Evolutionary conservation across 2,888 invertebrate genomes (phyloP).

Genomic region (Agelastica alni): DNA sequence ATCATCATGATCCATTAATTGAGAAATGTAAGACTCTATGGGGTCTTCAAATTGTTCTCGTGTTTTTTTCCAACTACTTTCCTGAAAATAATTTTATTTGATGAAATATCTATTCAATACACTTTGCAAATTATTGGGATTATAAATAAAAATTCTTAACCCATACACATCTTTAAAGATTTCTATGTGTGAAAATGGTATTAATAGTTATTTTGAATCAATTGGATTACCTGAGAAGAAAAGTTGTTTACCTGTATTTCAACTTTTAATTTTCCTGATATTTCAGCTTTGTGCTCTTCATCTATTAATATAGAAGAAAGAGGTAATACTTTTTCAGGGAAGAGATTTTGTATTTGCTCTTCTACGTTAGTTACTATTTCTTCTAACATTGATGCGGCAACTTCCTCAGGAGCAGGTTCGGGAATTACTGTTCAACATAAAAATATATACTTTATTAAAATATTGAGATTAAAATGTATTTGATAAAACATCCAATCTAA

Average conservation of each 20-base stretch:
- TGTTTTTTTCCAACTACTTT: neutral
- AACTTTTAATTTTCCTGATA: neutral
- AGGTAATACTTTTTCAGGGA: neutral
- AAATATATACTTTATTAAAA: neutral
- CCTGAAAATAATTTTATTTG: neutral
- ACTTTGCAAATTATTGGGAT: too few species aligned
- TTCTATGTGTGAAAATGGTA: too few species aligned
- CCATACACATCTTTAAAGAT: too few species aligned
- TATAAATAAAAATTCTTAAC: too few species aligned
- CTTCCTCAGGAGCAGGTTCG: neutral
- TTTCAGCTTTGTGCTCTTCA: neutral
- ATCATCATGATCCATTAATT: constrained; percentile 20
- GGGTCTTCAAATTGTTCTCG: constrained; percentile 21
- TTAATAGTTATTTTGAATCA: too few species aligned
- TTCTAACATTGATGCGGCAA: neutral
- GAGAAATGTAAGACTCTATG: constrained; percentile 25
- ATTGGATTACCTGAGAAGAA: too few species aligned
- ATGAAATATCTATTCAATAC: neutral
- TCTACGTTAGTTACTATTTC: neutral
- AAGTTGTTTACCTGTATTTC: too few species aligned
- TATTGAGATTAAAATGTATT: neutral
- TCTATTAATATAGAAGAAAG: neutral
- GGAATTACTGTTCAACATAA: neutral
- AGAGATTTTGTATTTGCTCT: neutral
- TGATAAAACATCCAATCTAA: neutral